Evolutionary conservation across 2,888 invertebrate species (phyloP).

Genomic region (Teinopalpus imperialis): DNA sequence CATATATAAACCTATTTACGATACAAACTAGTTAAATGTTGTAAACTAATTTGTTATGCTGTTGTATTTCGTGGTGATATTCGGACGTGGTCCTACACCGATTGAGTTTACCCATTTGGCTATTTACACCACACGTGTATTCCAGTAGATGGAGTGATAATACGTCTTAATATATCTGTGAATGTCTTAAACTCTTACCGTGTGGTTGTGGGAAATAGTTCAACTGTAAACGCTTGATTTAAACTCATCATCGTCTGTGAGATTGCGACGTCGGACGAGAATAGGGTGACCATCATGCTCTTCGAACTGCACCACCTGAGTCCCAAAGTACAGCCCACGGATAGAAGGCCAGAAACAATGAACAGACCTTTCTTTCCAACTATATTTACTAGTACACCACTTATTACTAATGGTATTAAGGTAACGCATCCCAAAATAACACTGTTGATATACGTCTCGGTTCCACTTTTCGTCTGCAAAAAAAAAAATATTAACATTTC

Average conservation of each 20-base stretch:
- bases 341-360: constrained; percentile 36
- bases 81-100: too few species aligned
- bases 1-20: too few species aligned
- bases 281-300: constrained; percentile 46
- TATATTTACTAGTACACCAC: constrained; percentile 43
- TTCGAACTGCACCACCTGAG: constrained; percentile 50
- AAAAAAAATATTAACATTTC: too few species aligned
- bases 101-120: too few species aligned
- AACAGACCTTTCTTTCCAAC: constrained; percentile 52
- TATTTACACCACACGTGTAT: too few species aligned
- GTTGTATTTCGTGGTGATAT: too few species aligned
- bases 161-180: too few species aligned
- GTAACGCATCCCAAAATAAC: constrained; percentile 47
- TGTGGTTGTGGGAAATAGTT: constrained; percentile 51
- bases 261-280: constrained; percentile 47
- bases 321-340: constrained; percentile 39
- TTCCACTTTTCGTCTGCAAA: constrained; percentile 46
- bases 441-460: constrained; percentile 50
- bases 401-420: constrained; percentile 41
- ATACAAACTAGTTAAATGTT: too few species aligned
- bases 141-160: too few species aligned
- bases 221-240: constrained; percentile 43
- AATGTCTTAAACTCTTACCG: constrained; percentile 39
- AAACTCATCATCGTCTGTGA: constrained; percentile 48
- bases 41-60: too few species aligned